These are phyloP conservation scores for Apodemia hepburni DNA, from an alignment of 2,888 invertebrate species.

Conservation along the genomic window DNA sequence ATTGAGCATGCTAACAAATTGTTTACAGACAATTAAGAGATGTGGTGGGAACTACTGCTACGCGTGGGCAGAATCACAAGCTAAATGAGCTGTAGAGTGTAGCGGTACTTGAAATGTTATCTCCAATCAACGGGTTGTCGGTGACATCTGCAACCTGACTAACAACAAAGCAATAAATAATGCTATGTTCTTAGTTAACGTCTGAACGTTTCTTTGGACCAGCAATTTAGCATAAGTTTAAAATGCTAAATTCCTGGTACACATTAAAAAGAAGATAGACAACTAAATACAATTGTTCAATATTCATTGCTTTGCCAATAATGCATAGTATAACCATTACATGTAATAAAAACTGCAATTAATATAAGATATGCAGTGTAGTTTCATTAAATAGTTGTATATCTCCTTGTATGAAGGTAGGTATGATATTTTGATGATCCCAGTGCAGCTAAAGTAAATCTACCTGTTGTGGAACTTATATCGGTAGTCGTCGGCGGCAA, in stretches of 20 bases:
- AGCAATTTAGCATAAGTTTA: background rate
- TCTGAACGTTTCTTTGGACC: background rate
- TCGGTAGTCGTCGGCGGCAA: conserved; percentile 99
- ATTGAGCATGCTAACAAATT: conserved; percentile 73
- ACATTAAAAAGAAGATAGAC: background rate
- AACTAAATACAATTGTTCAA: background rate
- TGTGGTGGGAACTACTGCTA: conserved; percentile 69
- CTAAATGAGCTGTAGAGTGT: conserved; percentile 70
- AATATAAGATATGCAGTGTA: background rate
- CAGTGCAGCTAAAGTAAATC: conserved; percentile 40
- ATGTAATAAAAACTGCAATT: background rate
- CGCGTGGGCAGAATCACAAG: conserved; percentile 73
- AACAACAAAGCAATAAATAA: conserved; percentile 16
- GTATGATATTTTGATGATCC: conserved; percentile 42
- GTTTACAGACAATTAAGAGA: conserved; percentile 68
- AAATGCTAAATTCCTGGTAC: background rate
- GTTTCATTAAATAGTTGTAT: background rate
- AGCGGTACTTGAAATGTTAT: conserved; percentile 55
- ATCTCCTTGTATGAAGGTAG: conserved; percentile 29
- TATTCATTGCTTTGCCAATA: background rate
- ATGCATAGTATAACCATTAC: background rate
- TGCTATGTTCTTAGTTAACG: conserved; percentile 11
- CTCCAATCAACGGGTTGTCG: conserved; percentile 55
- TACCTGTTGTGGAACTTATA: conserved; percentile 98
- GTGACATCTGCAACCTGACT: conserved; percentile 19